Base-by-base conservation (phyloP, 2,888 invertebrate species). In the Brachyopa scutellaris region DNA sequence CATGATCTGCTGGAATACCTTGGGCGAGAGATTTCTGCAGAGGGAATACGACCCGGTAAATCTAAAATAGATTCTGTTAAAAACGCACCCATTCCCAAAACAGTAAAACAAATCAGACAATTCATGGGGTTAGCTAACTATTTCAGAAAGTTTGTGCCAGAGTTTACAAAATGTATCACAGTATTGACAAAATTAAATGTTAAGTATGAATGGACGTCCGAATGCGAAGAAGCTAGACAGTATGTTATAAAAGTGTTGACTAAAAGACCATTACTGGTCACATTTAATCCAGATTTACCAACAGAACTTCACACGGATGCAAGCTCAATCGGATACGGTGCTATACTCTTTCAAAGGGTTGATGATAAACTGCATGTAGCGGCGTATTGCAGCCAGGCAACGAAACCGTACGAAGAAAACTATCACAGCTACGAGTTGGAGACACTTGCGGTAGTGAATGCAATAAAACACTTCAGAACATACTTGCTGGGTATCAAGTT, bases 1-100 rank as follows among this genome's bases (percentile, higher is more conserved):
- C 79, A 79, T 17, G 62, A 4, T 2, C 29, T 45, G 2, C 61
- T 84, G 2, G 85, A 86, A 26, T 86, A 78, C 40, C 72, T 88
- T 15, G 88, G 87, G 4, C 85, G 85, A 40, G 86, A 87, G 19
- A 59, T 40, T 7, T 36, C 64, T 1, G 2, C 11, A 5, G 42
- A 55, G n/a, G 69, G 77, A 15, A 45, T 69, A 23, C 29, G 51
- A 31, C 70, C 77, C 8, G n/a, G 51, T 19, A 38, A 21, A 8
- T 21, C 36, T 0, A 78, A 78, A 51, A 45, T 57, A 2, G 33
- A n/a, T 13, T 13, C 72, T n/a, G 57, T 78, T 4, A 8, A 42
- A 23, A 29, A 45, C 5, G 42, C 72, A n/a, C 13, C 42, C 0
- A 21, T 7, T 38, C 78, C 78, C 13, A 9, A 7, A 2, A 64